A percentile compares a stretch with the other conserved stretches of the same genome.
Evolutionary conservation across 2,888 invertebrate genomes (phyloP).

Genomic region (Yponomeuta malinellus): DNA sequence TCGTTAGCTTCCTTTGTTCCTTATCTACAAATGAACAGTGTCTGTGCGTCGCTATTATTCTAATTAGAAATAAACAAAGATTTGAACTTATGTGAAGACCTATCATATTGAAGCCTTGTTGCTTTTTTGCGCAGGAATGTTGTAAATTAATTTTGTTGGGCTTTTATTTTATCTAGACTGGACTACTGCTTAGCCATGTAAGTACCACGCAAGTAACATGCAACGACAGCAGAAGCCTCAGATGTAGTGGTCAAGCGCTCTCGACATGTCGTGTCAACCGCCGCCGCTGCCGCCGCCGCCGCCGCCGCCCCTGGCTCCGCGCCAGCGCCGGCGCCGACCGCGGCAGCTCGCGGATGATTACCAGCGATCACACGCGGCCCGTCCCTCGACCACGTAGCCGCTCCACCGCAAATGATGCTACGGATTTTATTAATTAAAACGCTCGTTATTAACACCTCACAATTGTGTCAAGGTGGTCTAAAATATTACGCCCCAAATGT

Average conservation of each 20-base stretch:
- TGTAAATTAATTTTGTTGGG: too few species aligned
- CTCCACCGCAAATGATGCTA: neutral
- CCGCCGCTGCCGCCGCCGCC: too few species aligned
- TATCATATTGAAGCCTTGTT: too few species aligned
- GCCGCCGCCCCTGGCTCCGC: slow-evolving; percentile 41
- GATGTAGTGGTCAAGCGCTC: neutral
- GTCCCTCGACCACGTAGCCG: slow-evolving; percentile 1
- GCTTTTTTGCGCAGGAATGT: too few species aligned
- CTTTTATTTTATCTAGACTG: too few species aligned
- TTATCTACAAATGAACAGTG: slow-evolving; percentile 14
- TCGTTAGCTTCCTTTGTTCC: slow-evolving; percentile 60
- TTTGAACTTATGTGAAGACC: neutral
- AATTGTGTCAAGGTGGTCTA: neutral
- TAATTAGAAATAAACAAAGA: neutral
- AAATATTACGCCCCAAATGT: neutral
- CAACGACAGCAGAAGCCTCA: neutral
- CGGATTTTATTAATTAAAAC: neutral
- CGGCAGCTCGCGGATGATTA: slow-evolving; percentile 3
- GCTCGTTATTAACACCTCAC: slow-evolving; percentile 1
- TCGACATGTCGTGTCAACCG: slow-evolving; percentile 20
- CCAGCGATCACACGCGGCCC: slow-evolving; percentile 11
- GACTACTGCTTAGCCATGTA: too few species aligned
- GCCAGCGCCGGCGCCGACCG: slow-evolving; percentile 28
- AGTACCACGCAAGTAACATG: neutral
- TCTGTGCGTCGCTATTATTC: neutral